Base-by-base conservation (phyloP, 2,113 vertebrate species). In the Salvelinus fontinalis region DNA sequence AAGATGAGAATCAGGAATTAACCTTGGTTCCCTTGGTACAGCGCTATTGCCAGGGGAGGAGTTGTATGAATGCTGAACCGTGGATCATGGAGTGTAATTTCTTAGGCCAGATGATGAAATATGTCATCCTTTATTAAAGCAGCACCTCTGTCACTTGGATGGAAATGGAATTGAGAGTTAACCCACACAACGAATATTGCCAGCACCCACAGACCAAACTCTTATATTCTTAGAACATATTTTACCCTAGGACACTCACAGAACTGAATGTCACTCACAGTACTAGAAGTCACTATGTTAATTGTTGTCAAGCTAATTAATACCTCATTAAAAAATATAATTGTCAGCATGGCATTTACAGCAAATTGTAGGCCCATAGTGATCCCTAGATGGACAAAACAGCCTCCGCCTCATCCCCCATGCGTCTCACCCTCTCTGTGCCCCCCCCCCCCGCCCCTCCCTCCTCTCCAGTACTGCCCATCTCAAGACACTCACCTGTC, bases 401-500 rank as follows among this genome's bases (percentile, higher is more conserved):
- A 54, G 14, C 49, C 48, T 51, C 49, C 14, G 2, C 57, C 20
- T 60, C 57, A 1, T 29, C 29, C 29, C 29, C 29, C 29, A 3
- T 29, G 29, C 29, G 29, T 29, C 3, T 18, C 54, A 3, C 8
- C 54, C 54, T 59, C 3, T 12, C 54, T 20, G 7, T 12, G 27
- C 54, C 4, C 54, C 16, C 18, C 16, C 54, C 16, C 54, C 26
- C 29, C 29, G 0, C 57, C 57, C 57, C 51, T 14, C 16, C 6
- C 4, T 16, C 51, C 49, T 16, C 14, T 51, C 49, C 49, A 51
- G 11, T 16, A 51, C 49, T 16, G 3, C 49, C 14, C 14, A 16
- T 51, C 49, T 14, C 9, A 51, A 51, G 18, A 5, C 26, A 44
- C 39, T 44, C 93, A 99, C 97, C 97, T 92, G 96, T 95, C 92